A percentile compares a stretch with the other conserved stretches of the same genome.
phyloP scores from a whole-genome alignment of 2,113 vertebrate species.

The human (Homo sapiens) region DNA sequence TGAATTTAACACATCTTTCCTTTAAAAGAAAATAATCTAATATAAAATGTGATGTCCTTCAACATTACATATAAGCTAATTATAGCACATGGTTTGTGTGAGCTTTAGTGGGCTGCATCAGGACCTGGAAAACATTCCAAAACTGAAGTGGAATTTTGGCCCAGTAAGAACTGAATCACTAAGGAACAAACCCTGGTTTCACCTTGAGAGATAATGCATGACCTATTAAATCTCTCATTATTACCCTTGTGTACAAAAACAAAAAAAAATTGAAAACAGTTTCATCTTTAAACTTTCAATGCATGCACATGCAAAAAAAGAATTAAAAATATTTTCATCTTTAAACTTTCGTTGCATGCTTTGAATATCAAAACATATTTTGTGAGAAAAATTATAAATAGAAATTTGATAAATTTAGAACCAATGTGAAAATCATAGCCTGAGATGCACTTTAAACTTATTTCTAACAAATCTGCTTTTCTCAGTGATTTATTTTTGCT shows the following conservation, averaged over 20 bases:
- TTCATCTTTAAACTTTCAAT: conserved; percentile 63
- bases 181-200: not conserved
- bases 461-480: conserved; percentile 66
- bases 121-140: not conserved
- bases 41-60: not conserved
- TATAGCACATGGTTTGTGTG: not conserved
- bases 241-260: not conserved
- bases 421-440: conserved; percentile 69
- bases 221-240: not conserved
- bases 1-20: conserved; percentile 26
- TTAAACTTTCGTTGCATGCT: conserved; percentile 57
- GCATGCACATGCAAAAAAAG: conserved; percentile 53
- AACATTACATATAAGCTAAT: not conserved
- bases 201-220: not conserved
- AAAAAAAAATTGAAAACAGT: conserved; percentile 50
- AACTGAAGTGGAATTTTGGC: not conserved
- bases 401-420: conserved; percentile 77
- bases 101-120: not conserved
- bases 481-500: conserved; percentile 66
- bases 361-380: conserved; percentile 75
- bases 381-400: conserved; percentile 74
- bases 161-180: not conserved
- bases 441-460: conserved; percentile 66
- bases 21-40: not conserved
- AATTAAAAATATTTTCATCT: conserved; percentile 75